Evolutionary conservation across 2,113 vertebrate species (phyloP).

Genomic region (Protobothrops mucrosquamatus): DNA sequence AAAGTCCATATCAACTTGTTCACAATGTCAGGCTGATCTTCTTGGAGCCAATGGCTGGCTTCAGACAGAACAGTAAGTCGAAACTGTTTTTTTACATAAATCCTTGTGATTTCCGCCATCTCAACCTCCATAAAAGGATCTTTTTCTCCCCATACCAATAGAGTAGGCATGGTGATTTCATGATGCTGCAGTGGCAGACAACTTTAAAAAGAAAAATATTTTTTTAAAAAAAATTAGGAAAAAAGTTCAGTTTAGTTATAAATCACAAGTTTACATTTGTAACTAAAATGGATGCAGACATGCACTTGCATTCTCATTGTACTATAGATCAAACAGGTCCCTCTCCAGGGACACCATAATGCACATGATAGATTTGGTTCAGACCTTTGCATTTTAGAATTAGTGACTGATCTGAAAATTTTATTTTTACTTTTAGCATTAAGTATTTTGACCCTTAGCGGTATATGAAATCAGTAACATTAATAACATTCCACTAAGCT

Average conservation of each 20-base stretch:
- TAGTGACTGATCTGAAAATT: background rate
- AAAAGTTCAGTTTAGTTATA: background rate
- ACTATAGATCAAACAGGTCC: background rate
- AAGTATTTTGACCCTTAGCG: background rate
- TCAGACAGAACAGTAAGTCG: slow-evolving; percentile 92
- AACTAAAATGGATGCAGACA: background rate
- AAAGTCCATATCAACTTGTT: slow-evolving; percentile 99
- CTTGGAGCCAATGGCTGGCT: slow-evolving; percentile 96
- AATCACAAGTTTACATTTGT: background rate
- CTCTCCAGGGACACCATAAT: background rate
- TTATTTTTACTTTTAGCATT: background rate
- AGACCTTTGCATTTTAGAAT: background rate
- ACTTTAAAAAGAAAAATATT: slow-evolving; percentile 70
- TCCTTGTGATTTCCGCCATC: slow-evolving; percentile 91
- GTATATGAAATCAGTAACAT: background rate
- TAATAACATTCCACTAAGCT: background rate
- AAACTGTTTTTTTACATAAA: slow-evolving; percentile 92
- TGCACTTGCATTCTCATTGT: background rate
- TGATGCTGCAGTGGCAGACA: slow-evolving; percentile 87
- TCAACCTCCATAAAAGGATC: slow-evolving; percentile 93
- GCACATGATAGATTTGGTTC: background rate
- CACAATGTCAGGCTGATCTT: slow-evolving; percentile 95
- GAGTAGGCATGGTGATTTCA: slow-evolving; percentile 85
- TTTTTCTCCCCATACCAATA: slow-evolving; percentile 92
- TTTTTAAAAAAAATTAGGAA: background rate